These are phyloP conservation scores for Scotopteryx bipunctaria DNA, from an alignment of 2,888 invertebrate genomes.

Conservation along the genomic window DNA sequence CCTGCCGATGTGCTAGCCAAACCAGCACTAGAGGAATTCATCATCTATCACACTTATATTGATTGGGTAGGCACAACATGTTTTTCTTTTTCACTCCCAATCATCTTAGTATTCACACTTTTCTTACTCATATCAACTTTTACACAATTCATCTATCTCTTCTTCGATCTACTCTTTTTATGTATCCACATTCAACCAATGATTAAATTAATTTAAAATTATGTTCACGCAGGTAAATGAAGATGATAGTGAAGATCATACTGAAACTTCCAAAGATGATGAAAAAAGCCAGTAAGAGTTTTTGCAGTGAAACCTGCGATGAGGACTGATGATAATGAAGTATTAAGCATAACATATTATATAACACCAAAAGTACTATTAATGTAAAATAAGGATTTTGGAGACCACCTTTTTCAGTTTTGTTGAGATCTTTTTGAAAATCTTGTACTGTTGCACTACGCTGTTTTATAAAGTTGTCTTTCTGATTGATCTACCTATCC, in stretches of 20 bases:
- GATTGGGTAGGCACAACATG: too few species aligned
- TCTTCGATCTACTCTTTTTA: too few species aligned
- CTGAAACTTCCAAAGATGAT: conserved; percentile 41
- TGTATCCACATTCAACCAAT: too few species aligned
- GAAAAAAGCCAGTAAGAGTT: conserved; percentile 32
- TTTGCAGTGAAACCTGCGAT: conserved; percentile 27
- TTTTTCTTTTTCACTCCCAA: too few species aligned
- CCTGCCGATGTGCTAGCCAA: too few species aligned
- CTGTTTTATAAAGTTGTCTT: conserved; percentile 24
- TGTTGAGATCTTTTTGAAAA: conserved; percentile 30
- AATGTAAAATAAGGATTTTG: conserved; percentile 33
- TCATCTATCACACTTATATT: too few species aligned
- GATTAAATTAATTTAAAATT: conserved; percentile 2
- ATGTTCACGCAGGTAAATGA: conserved; percentile 29
- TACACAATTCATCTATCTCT: too few species aligned
- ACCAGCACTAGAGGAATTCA: too few species aligned
- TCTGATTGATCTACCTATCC: conserved; percentile 21
- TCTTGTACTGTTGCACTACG: conserved; percentile 34
- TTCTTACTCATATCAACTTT: too few species aligned
- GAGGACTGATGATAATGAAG: conserved; percentile 32
- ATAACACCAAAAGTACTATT: conserved; percentile 42
- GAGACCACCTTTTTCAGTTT: conserved; percentile 30
- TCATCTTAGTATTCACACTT: too few species aligned
- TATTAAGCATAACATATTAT: conserved; percentile 30
- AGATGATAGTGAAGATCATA: conserved; percentile 28